Evolutionary conservation across 64 coral and sea anemone species (phyloP).

Genomic region (Anthopleura sola): DNA sequence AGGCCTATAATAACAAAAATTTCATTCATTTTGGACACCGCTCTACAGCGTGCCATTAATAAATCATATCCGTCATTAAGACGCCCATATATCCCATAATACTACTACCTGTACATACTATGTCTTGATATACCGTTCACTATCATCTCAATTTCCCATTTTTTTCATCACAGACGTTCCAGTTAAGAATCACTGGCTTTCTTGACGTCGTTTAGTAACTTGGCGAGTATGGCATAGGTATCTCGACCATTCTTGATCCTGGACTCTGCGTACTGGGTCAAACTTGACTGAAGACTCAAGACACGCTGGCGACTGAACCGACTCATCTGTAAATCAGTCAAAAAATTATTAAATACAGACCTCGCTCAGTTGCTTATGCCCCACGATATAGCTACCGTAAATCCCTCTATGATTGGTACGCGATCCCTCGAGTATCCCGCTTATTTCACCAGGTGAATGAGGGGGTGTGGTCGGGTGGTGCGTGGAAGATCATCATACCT

Average conservation of each 20-base stretch:
- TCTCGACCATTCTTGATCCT: conserved; percentile 88
- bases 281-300: conserved; percentile 78
- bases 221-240: conserved; percentile 74
- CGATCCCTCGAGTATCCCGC: no score
- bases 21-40: neutral
- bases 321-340: conserved; percentile 38
- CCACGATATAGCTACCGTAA: no score
- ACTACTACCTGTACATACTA: neutral
- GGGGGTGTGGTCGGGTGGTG: neutral
- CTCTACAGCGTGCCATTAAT: neutral
- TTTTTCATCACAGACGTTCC: neutral
- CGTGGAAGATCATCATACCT: conserved; percentile 30
- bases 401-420: no score
- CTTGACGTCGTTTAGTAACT: conserved; percentile 83
- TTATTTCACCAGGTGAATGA: no score
- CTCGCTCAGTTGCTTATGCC: no score
- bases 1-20: neutral
- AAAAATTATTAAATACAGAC: neutral
- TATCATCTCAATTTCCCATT: neutral
- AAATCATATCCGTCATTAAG: neutral
- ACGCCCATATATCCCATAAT: neutral
- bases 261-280: conserved; percentile 79
- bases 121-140: neutral
- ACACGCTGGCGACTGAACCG: conserved; percentile 88
- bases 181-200: conserved; percentile 30